Base-by-base conservation (phyloP, 1,140 invertebrate genomes). In the Nasonia vitripennis region DNA sequence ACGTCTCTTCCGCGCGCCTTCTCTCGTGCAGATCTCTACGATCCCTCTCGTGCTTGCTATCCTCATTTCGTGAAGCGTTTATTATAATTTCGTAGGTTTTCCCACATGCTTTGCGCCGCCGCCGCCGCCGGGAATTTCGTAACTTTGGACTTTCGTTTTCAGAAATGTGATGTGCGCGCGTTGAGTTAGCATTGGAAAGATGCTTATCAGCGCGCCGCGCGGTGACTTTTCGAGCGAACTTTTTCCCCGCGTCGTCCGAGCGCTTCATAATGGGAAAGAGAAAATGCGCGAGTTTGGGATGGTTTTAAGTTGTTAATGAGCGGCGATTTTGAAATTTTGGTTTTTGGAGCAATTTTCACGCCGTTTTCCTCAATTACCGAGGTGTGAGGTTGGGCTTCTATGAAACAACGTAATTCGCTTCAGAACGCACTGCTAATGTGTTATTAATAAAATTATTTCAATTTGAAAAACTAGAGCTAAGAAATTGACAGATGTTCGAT, bases 121-220 rank as follows among this genome's bases (percentile, higher is more conserved):
- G n/a, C 3, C 9, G 71, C 6, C 20, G n/a, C 3, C 9, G 71
- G 3, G 71, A 48, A 78, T 78, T 78, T 55, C 77, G 77, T 55
- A 78, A 78, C 45, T 48, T 45, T 62, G 77, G 31, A 78, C 77
- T 78, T 78, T 78, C 77, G 27, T 78, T 78, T 78, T 78, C 77
- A 77, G 74, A 77, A 45, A 45, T 45, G 12, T 10, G 9, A 45
- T 37, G 48, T n/a, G 77, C 10, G 48, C 23, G 48, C 48, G 27
- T 1, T 1, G 11, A 12, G n/a, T 37, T 78, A 48, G 48, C 77
- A 45, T n/a, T 55, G 45, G n/a, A 48, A 14, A 78, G 77, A 78
- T 78, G 41, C 77, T 78, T 78, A 78, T 78, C 77, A 45, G 41
- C 41, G 77, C n/a, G 27, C 27, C 27, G 27, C 27, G 27, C 20